Evolutionary conservation across 1,140 invertebrate species (phyloP).

Genomic region (Scaptomyza montana): DNA sequence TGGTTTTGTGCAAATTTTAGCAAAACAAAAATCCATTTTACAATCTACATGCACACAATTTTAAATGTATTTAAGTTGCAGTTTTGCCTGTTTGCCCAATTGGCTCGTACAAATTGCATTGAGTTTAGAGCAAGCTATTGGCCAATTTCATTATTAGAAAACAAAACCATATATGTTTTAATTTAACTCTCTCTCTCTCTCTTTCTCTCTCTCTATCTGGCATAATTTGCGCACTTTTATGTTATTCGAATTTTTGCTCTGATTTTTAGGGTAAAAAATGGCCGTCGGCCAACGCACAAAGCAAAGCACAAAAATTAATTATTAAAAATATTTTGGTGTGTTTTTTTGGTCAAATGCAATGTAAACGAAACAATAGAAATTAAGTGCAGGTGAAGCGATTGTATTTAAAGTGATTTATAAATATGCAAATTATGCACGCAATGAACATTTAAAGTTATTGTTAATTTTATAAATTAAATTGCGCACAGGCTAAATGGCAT

Average conservation of each 20-base stretch:
- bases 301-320: slow-evolving; percentile 74
- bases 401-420: slow-evolving; percentile 42
- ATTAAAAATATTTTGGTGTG: slow-evolving; percentile 54
- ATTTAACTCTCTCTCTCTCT: slow-evolving; percentile 18
- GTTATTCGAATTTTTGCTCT: slow-evolving; percentile 38
- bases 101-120: slow-evolving; percentile 63
- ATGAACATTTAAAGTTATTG: slow-evolving; percentile 34
- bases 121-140: slow-evolving; percentile 35
- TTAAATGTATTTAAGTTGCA: slow-evolving; percentile 38
- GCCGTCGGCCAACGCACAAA: slow-evolving; percentile 62
- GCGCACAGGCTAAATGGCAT: slow-evolving; percentile 15
- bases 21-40: slow-evolving; percentile 40
- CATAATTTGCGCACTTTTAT: slow-evolving; percentile 1
- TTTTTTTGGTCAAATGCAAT: too few species aligned
- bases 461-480: slow-evolving; percentile 28
- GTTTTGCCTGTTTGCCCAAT: slow-evolving; percentile 51
- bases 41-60: slow-evolving; percentile 36
- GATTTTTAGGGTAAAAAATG: neutral
- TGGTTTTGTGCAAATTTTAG: slow-evolving; percentile 11
- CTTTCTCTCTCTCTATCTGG: slow-evolving; percentile 9
- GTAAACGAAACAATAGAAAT: slow-evolving; percentile 21
- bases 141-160: slow-evolving; percentile 71
- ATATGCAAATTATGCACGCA: slow-evolving; percentile 43
- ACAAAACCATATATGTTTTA: slow-evolving; percentile 47
- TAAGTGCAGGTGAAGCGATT: slow-evolving; percentile 47